phyloP scores from a whole-genome alignment of 2,888 invertebrate genomes.

The Microctonus hyperodae region DNA sequence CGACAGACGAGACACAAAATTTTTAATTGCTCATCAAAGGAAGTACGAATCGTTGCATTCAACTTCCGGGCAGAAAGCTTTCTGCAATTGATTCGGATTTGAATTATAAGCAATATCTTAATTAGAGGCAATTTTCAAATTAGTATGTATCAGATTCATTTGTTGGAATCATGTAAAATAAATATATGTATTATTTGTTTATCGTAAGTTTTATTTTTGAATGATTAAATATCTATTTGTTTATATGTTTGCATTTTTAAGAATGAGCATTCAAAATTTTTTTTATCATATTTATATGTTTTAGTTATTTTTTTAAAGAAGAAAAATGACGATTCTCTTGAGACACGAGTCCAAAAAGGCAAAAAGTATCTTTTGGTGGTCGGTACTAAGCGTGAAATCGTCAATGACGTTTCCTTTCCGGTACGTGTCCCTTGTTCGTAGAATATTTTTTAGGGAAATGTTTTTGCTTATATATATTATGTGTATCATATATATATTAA shows the following conservation, averaged over 20 bases:
- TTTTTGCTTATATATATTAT: conserved; percentile 13
- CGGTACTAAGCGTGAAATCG: conserved; percentile 36
- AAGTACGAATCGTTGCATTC: conserved; percentile 38
- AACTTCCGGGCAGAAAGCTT: conserved; percentile 34
- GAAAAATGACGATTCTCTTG: not conserved
- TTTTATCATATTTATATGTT: not conserved
- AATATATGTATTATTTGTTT: conserved; percentile 17
- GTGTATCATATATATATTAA: not conserved
- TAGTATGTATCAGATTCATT: no score
- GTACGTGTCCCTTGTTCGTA: conserved; percentile 36
- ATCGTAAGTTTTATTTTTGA: not conserved
- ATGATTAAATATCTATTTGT: not conserved
- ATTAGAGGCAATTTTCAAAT: no score
- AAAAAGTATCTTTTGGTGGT: conserved; percentile 20
- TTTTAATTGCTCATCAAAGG: conserved; percentile 41
- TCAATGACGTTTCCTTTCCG: conserved; percentile 42
- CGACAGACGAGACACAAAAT: conserved; percentile 47
- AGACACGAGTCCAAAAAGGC: conserved; percentile 10
- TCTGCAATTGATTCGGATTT: not conserved
- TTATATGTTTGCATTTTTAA: not conserved
- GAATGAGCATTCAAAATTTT: no score
- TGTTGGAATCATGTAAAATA: no score
- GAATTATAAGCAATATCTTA: not conserved
- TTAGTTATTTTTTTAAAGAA: conserved; percentile 1
- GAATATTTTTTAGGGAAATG: conserved; percentile 29